A percentile compares a stretch with the other conserved stretches of the same genome.
These are phyloP conservation scores for Laticauda colubrina DNA, from an alignment of 2,113 vertebrate genomes.

Conservation along the genomic window DNA sequence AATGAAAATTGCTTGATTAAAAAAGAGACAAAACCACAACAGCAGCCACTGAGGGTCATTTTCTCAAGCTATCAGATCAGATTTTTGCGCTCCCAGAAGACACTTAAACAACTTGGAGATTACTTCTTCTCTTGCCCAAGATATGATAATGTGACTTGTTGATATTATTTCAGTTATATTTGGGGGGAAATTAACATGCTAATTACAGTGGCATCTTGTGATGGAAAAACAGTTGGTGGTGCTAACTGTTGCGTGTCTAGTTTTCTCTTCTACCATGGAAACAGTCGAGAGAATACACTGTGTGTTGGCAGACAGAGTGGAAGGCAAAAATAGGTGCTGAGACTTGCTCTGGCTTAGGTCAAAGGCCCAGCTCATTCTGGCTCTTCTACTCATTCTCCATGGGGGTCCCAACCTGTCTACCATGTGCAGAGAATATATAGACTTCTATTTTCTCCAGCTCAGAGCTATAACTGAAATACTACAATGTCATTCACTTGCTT, in stretches of 20 bases:
- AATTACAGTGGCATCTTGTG: constrained; percentile 61
- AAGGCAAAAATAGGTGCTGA: not conserved
- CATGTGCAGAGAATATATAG: not conserved
- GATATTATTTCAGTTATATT: constrained; percentile 59
- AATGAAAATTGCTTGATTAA: constrained; percentile 50
- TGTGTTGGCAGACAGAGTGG: constrained; percentile 4
- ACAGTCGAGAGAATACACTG: constrained; percentile 30
- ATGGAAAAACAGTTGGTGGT: constrained; percentile 45
- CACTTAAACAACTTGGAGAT: constrained; percentile 57
- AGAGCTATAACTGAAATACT: not conserved
- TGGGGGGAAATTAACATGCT: constrained; percentile 56
- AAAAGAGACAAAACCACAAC: not conserved
- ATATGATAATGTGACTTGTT: constrained; percentile 61
- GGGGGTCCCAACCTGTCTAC: not conserved
- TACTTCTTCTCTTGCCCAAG: constrained; percentile 59
- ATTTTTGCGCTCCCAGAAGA: constrained; percentile 51
- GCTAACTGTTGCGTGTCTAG: constrained; percentile 46
- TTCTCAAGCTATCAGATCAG: constrained; percentile 57
- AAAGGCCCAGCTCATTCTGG: not conserved
- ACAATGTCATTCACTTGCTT: not conserved
- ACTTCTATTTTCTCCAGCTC: not conserved
- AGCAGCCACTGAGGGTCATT: constrained; percentile 44
- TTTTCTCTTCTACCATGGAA: constrained; percentile 55
- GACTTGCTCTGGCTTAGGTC: no score
- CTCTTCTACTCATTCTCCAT: not conserved